These are phyloP conservation scores for Ceratothoa steindachneri DNA, from an alignment of 2,888 invertebrate genomes.

Conservation along the genomic window DNA sequence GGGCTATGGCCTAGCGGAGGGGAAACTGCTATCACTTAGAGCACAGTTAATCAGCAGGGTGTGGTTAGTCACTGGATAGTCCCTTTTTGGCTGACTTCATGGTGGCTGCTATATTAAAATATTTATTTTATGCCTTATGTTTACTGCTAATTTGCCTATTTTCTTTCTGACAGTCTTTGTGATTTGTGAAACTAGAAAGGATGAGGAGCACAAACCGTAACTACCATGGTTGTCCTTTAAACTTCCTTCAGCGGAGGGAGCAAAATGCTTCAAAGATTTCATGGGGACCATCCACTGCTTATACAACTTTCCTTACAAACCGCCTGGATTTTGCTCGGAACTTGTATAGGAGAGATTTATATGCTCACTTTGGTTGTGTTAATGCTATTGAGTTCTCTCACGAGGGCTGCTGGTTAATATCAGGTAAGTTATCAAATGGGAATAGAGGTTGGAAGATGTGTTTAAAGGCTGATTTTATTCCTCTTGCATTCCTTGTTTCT, in stretches of 20 bases:
- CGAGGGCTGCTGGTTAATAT: conserved; percentile 78
- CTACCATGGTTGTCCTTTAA: neutral
- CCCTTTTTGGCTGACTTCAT: neutral
- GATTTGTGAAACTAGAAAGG: neutral
- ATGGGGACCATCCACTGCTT: neutral
- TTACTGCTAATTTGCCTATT: too few relatives aligned
- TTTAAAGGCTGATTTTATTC: too few relatives aligned
- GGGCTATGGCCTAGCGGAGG: too few relatives aligned
- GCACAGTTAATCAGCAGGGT: too few relatives aligned
- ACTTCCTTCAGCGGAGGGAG: conserved; percentile 17
- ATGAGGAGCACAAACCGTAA: neutral
- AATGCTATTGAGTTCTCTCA: conserved; percentile 92
- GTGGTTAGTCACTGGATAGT: too few relatives aligned
- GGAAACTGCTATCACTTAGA: too few relatives aligned
- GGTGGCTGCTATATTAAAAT: too few relatives aligned
- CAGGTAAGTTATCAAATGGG: conserved; percentile 74
- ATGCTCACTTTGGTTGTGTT: conserved; percentile 90
- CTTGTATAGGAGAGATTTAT: conserved; percentile 60
- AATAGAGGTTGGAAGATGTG: too few relatives aligned
- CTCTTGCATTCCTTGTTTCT: too few relatives aligned
- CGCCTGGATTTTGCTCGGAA: neutral
- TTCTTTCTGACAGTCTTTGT: too few relatives aligned
- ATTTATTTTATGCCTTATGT: too few relatives aligned
- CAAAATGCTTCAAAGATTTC: conserved; percentile 18
- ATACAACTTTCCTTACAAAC: neutral